Conservation (phyloP, 2,888 invertebrate genomes). For the Dorcus hopei region DNA sequence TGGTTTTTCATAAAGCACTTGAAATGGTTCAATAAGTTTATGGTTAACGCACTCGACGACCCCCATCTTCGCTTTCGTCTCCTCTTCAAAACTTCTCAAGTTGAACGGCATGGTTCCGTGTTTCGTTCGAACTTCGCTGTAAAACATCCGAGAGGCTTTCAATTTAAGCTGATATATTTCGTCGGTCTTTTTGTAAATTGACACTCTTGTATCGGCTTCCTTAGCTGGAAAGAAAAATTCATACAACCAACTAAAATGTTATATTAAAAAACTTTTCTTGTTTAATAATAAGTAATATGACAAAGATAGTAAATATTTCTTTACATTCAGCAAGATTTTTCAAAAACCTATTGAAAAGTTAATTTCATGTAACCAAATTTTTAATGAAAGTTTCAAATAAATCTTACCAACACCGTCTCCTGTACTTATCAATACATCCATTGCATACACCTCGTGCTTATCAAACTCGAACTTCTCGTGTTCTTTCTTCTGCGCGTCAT, state of each 20-base stretch:
- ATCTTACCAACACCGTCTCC: constrained; percentile 81
- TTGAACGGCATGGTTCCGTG: constrained; percentile 98
- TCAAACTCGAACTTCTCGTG: constrained; percentile 96
- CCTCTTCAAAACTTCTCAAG: constrained; percentile 90
- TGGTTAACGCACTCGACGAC: constrained; percentile 98
- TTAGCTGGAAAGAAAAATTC: constrained; percentile 60
- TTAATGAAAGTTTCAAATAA: too few relatives aligned
- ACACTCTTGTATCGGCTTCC: constrained; percentile 92
- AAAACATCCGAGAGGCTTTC: constrained; percentile 92
- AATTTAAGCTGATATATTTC: constrained; percentile 95
- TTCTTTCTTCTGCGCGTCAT: constrained; percentile 93
- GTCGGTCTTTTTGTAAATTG: constrained; percentile 98
- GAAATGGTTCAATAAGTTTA: constrained; percentile 96
- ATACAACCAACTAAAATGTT: too few relatives aligned
- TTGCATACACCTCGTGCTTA: constrained; percentile 95
- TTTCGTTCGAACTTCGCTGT: constrained; percentile 84
- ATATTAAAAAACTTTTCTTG: too few relatives aligned
- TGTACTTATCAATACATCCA: constrained; percentile 95
- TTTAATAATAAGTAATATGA: too few relatives aligned
- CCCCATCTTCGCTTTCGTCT: constrained; percentile 96
- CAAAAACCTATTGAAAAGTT: too few relatives aligned
- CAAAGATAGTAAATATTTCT: too few relatives aligned
- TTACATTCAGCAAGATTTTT: not conserved
- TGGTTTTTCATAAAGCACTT: constrained; percentile 79
- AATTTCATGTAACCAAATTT: too few relatives aligned